Evolutionary conservation across 2,797 vertebrate species (phyloP).

Genomic region (Rhinogobio ventralis): DNA sequence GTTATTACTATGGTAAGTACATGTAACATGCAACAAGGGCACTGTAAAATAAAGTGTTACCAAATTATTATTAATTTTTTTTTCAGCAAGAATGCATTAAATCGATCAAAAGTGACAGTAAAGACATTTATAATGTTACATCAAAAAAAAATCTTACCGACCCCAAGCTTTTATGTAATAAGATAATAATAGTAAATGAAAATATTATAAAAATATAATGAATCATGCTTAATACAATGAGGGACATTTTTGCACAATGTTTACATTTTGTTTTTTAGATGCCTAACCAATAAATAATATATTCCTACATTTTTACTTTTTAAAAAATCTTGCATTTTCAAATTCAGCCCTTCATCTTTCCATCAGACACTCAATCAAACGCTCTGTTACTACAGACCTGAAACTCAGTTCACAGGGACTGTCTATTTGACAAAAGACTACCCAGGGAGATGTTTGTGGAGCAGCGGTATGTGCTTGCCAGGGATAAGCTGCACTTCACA

Average conservation of each 20-base stretch:
- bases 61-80: not conserved
- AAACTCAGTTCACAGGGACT: constrained; percentile 1
- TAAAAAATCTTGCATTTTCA: not conserved
- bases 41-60: no score
- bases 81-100: not conserved
- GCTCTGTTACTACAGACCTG: not conserved
- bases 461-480: constrained; percentile 2
- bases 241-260: not conserved
- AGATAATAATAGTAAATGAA: no score
- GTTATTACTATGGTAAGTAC: no score
- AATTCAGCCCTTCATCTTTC: constrained; percentile 1
- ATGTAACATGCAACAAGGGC: no score
- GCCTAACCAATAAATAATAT: not conserved
- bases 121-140: no score
- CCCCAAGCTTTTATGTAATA: not conserved
- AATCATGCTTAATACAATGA: not conserved
- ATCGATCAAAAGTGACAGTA: not conserved
- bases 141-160: not conserved
- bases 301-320: not conserved
- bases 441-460: constrained; percentile 48
- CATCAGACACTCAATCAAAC: constrained; percentile 13
- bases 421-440: constrained; percentile 40
- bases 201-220: not conserved
- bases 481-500: constrained; percentile 56
- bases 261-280: not conserved